Conservation (phyloP, 2,888 invertebrate genomes). For the Erebia palarica region DNA sequence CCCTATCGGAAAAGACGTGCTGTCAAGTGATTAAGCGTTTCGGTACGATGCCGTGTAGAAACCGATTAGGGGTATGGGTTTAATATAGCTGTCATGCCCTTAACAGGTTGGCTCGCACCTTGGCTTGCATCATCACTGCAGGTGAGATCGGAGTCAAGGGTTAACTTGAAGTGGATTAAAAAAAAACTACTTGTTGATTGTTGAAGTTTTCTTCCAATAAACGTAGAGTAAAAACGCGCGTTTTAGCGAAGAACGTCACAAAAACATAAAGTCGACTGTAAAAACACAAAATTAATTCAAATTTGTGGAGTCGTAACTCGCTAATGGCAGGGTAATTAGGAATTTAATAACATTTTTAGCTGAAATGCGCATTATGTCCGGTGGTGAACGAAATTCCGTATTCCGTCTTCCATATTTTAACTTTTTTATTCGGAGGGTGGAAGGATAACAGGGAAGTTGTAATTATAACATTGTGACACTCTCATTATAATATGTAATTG, state of each 20-base stretch:
- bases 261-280: neutral
- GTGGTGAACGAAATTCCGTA: constrained; percentile 18
- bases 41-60: too few relatives aligned
- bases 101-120: too few relatives aligned
- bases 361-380: constrained; percentile 25
- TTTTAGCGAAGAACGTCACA: neutral
- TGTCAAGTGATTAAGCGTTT: too few relatives aligned
- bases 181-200: too few relatives aligned
- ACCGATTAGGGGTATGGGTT: too few relatives aligned
- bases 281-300: constrained; percentile 10
- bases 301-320: constrained; percentile 18
- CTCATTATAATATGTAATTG: neutral
- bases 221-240: too few relatives aligned
- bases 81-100: too few relatives aligned
- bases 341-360: constrained; percentile 37
- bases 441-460: neutral
- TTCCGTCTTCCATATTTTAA: constrained; percentile 14
- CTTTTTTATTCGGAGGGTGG: neutral
- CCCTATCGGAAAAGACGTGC: too few relatives aligned
- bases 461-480: neutral
- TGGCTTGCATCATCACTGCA: too few relatives aligned
- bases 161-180: too few relatives aligned
- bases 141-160: too few relatives aligned
- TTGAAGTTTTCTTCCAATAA: too few relatives aligned
- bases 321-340: constrained; percentile 38